phyloP scores from a whole-genome alignment of 2,888 invertebrate genomes.

The Trissolcus japonicus region DNA sequence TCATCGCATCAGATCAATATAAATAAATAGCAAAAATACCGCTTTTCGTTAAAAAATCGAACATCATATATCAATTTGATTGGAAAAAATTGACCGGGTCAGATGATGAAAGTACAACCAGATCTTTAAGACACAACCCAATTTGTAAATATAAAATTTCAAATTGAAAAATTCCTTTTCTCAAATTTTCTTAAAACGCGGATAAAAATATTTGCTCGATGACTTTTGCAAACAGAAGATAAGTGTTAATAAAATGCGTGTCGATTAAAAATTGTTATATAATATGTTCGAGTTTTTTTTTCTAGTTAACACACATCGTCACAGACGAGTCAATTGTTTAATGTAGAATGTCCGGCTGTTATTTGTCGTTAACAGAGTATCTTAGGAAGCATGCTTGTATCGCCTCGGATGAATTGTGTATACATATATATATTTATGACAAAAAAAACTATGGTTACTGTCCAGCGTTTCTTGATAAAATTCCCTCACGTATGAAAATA shows the following conservation, averaged over 20 bases:
- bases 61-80: constrained; percentile 20
- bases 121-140: neutral
- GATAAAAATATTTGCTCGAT: no score
- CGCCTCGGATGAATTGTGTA: constrained; percentile 13
- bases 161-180: no score
- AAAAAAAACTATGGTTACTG: constrained; percentile 43
- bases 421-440: constrained; percentile 6
- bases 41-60: constrained; percentile 21
- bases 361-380: constrained; percentile 6
- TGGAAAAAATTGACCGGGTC: neutral
- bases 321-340: constrained; percentile 16
- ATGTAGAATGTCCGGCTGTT: constrained; percentile 23
- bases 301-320: constrained; percentile 13
- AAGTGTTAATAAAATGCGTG: neutral
- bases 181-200: no score
- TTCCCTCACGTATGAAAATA: constrained; percentile 63
- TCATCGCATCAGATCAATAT: constrained; percentile 20
- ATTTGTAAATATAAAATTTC: neutral
- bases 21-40: constrained; percentile 51
- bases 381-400: constrained; percentile 38
- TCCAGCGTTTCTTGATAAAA: constrained; percentile 36
- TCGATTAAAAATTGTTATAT: constrained; percentile 19
- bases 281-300: constrained; percentile 15
- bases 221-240: neutral
- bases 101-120: neutral